Evolutionary conservation across 2,888 invertebrate genomes (phyloP).

Genomic region (Cetonia aurata): DNA sequence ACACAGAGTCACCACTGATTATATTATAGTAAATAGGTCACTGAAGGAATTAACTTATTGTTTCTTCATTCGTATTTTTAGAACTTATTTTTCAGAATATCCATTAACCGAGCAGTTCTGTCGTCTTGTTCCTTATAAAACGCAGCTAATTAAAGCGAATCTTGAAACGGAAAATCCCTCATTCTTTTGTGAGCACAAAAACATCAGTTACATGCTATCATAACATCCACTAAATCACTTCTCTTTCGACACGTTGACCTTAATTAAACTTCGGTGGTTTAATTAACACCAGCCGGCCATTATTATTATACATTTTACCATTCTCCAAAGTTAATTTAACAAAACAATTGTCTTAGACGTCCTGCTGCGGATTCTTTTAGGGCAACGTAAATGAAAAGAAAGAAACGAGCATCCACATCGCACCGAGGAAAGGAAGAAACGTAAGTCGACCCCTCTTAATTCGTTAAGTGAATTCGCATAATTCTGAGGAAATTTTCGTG

Average conservation of each 20-base stretch:
- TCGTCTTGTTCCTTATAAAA: too few species aligned
- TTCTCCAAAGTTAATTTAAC: slow-evolving; percentile 26
- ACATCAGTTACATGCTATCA: too few species aligned
- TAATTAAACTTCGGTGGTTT: slow-evolving; percentile 23
- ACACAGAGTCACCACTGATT: too few species aligned
- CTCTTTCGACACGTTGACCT: too few species aligned
- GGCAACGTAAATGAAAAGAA: background rate
- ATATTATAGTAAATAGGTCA: too few species aligned
- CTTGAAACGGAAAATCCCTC: background rate
- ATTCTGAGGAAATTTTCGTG: slow-evolving; percentile 22
- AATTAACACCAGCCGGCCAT: slow-evolving; percentile 17
- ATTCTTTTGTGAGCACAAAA: background rate
- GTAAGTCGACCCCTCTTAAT: slow-evolving; percentile 12
- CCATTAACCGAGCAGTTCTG: too few species aligned
- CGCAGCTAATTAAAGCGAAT: background rate
- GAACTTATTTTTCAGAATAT: too few species aligned
- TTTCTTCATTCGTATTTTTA: too few species aligned
- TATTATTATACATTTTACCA: slow-evolving; percentile 11
- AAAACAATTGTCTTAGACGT: slow-evolving; percentile 21
- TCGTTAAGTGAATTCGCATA: slow-evolving; percentile 29
- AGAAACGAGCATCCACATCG: background rate
- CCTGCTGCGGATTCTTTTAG: background rate
- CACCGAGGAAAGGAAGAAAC: background rate
- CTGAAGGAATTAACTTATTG: too few species aligned
- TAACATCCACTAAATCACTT: background rate